phyloP scores from a whole-genome alignment of 2,888 invertebrate genomes.

The Belgica antarctica region DNA sequence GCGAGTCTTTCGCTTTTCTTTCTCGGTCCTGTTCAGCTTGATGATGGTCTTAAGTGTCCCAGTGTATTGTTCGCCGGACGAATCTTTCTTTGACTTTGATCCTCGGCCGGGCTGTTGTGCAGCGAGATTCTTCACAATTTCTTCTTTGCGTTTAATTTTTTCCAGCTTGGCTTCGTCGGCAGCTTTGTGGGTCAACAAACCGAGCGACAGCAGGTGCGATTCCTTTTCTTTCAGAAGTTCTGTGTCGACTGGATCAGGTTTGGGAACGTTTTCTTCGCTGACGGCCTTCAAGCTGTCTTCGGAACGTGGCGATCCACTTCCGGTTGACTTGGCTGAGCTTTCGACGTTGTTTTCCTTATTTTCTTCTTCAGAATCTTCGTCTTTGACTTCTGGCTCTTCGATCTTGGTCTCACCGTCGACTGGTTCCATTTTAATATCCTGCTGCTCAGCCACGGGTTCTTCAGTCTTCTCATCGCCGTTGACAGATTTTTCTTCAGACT shows the following conservation, averaged over 20 bases:
- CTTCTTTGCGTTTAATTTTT: conserved; percentile 55
- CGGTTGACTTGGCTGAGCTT: conserved; percentile 51
- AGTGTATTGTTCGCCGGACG: conserved; percentile 60
- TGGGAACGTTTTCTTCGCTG: conserved; percentile 44
- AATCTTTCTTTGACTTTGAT: conserved; percentile 47
- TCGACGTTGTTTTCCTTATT: conserved; percentile 45
- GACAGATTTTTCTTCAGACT: conserved; percentile 37
- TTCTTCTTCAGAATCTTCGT: conserved; percentile 31
- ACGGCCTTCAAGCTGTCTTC: conserved; percentile 50
- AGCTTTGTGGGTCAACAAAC: conserved; percentile 70
- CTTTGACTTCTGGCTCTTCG: background rate
- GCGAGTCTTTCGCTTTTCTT: conserved; percentile 62
- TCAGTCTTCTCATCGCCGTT: background rate
- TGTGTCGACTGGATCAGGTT: conserved; percentile 53
- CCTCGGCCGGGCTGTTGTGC: conserved; percentile 26
- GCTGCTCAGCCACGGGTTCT: background rate
- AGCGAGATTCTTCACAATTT: background rate
- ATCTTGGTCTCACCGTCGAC: background rate
- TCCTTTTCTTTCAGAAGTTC: conserved; percentile 70
- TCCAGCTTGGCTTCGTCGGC: conserved; percentile 67
- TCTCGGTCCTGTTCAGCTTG: conserved; percentile 63
- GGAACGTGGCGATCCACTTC: conserved; percentile 51
- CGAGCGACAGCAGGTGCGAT: conserved; percentile 70
- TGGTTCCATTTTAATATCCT: background rate
- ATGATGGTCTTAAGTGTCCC: conserved; percentile 83